Conservation (phyloP, 2,888 invertebrate genomes). For the Trachelus troglodyta region DNA sequence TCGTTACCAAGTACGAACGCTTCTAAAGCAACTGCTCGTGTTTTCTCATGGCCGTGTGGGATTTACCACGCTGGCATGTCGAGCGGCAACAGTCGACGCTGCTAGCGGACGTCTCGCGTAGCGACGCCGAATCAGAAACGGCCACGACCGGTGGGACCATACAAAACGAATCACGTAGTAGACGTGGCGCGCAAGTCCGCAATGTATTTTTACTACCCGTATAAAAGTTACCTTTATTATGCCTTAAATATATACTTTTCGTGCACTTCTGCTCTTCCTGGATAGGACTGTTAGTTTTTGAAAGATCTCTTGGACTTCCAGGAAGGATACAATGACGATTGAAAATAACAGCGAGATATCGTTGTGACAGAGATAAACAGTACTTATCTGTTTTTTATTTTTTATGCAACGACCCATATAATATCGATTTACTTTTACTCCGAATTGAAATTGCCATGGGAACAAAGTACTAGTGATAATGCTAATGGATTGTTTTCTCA, state of each 20-base stretch:
- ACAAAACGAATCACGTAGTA: neutral
- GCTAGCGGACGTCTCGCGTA: constrained; percentile 13
- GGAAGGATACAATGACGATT: neutral
- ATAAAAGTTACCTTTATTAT: neutral
- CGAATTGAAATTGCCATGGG: neutral
- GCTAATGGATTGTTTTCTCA: neutral
- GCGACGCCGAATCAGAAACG: constrained; percentile 46
- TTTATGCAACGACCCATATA: neutral
- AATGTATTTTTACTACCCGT: neutral
- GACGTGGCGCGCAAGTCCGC: neutral
- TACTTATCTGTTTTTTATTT: neutral
- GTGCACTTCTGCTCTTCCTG: neutral
- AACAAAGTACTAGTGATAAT: neutral
- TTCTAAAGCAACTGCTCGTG: neutral
- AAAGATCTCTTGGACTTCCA: neutral
- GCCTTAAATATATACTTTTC: neutral
- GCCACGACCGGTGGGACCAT: constrained; percentile 35
- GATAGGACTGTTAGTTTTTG: neutral
- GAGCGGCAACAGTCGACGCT: too few relatives aligned
- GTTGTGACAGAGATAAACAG: neutral
- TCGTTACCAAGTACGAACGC: neutral
- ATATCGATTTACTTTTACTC: neutral
- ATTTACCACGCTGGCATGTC: neutral
- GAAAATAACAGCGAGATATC: neutral
- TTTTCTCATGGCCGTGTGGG: neutral